phyloP scores from a whole-genome alignment of 1,140 invertebrate species.

The Drosophila subpulchrella region DNA sequence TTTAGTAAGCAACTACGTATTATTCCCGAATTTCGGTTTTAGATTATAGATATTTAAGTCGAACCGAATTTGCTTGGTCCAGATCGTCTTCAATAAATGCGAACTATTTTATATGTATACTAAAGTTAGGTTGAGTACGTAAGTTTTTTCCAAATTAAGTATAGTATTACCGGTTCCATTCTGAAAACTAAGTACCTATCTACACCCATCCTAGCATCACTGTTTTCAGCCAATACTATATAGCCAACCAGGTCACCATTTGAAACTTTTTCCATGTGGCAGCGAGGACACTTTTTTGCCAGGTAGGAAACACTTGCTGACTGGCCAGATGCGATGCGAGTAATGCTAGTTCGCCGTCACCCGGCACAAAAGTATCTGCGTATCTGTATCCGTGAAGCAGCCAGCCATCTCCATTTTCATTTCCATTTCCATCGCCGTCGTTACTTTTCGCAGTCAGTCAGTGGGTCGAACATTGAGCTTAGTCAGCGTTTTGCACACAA shows the following conservation, averaged over 20 bases:
- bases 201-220: not conserved
- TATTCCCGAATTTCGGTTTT: not conserved
- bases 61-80: too few species aligned
- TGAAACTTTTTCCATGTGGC: slow-evolving; percentile 13
- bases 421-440: not conserved
- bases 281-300: slow-evolving; percentile 27
- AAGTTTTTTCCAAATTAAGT: too few species aligned
- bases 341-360: slow-evolving; percentile 28
- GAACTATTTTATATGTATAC: too few species aligned
- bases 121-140: too few species aligned
- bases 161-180: too few species aligned
- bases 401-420: slow-evolving; percentile 5
- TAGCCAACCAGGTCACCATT: slow-evolving; percentile 6
- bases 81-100: too few species aligned
- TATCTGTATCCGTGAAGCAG: slow-evolving; percentile 20
- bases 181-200: too few species aligned
- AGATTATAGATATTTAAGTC: not conserved
- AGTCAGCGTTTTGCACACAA: slow-evolving; percentile 68
- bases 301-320: slow-evolving; percentile 39
- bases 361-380: slow-evolving; percentile 28
- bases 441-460: slow-evolving; percentile 34
- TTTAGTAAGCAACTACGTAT: not conserved
- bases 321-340: slow-evolving; percentile 39
- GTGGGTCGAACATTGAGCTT: slow-evolving; percentile 58
- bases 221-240: not conserved